phyloP scores from a whole-genome alignment of 2,113 vertebrate species.

The Spea multiplicata region DNA sequence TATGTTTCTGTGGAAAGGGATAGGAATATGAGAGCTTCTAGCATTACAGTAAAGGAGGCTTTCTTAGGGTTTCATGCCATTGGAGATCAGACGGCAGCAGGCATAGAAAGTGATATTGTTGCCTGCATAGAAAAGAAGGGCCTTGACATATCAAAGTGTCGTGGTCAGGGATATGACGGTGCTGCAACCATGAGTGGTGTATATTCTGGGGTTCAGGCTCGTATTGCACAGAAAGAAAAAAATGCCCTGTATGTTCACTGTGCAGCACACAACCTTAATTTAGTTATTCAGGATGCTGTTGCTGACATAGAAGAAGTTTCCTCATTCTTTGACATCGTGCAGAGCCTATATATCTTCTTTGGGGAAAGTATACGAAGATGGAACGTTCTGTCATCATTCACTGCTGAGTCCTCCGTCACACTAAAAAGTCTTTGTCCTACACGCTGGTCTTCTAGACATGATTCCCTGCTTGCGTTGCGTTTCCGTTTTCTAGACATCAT shows the following conservation, averaged over 20 bases:
- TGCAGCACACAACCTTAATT: too few species aligned
- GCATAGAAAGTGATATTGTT: not conserved
- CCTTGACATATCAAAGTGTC: not conserved
- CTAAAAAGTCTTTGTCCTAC: not conserved
- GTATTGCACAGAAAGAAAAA: not conserved
- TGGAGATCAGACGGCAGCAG: not conserved
- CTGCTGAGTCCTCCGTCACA: not conserved
- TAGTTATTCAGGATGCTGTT: too few species aligned
- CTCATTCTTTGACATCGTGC: not conserved
- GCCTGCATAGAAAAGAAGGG: not conserved
- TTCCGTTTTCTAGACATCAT: not conserved
- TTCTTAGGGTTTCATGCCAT: not conserved
- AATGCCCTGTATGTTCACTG: too few species aligned
- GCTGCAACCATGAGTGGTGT: conserved; percentile 1
- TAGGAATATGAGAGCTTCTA: not conserved
- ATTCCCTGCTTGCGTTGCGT: not conserved
- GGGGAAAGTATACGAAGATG: not conserved
- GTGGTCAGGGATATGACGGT: not conserved
- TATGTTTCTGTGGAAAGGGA: not conserved
- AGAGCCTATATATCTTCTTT: not conserved
- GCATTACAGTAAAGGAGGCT: not conserved
- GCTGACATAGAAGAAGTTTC: too few species aligned
- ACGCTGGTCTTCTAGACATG: not conserved
- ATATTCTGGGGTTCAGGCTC: not conserved
- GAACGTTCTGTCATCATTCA: not conserved